Base-by-base conservation (phyloP, 2,888 invertebrate species). In the Coelopa pilipes region DNA sequence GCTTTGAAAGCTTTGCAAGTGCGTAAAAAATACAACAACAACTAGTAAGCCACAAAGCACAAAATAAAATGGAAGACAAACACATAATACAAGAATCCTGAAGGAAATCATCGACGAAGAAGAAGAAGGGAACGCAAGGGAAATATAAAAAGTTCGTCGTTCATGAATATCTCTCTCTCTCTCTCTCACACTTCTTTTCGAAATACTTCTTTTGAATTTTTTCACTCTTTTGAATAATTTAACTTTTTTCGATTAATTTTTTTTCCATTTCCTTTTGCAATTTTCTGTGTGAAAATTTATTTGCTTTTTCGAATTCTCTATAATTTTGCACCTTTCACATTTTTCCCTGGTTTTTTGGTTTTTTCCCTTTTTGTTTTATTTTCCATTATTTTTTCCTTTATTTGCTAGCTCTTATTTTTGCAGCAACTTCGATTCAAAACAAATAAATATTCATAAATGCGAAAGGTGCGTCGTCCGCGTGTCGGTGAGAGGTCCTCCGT, bases 381-480 rank as follows among this genome's bases (percentile, higher is more conserved):
- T 59, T 59, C 1, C 3, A 21, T 19, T 19, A 21, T 59, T 59
- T 13, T 59, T 59, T 11, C 49, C 49, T 11, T 11, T 49, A 49
- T 11, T 60, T 60, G 19, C 24, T 1, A 24, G 13, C 13, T 60
- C 24, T 21, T 21, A 19, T 60, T 34, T 62, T 62, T 34, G n/a
- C 9, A 34, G 34, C 24, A 62, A 62, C 62, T 62, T 62, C 62
- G 62, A 62, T 69, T 59, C 69, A 69, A 45, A 69, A 57, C 69
- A 69, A 57, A 69, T 69, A 69, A 69, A 69, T 69, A 69, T 69
- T 69, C 69, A 69, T 69, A 69, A 69, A 69, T 57, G 19, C 19
- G 1, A 62, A 62, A 65, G 17, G 62, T 45, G 45, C 17, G 45
- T 45, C 19, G 7, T 53, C 15, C 7, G 5, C 9, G 19, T 24